Evolutionary conservation across 53 echinoderm and acorn worm genomes (phyloP), one percentile per base, ranked within the genome.

Genomic region (Holothuria scabra): DNA sequence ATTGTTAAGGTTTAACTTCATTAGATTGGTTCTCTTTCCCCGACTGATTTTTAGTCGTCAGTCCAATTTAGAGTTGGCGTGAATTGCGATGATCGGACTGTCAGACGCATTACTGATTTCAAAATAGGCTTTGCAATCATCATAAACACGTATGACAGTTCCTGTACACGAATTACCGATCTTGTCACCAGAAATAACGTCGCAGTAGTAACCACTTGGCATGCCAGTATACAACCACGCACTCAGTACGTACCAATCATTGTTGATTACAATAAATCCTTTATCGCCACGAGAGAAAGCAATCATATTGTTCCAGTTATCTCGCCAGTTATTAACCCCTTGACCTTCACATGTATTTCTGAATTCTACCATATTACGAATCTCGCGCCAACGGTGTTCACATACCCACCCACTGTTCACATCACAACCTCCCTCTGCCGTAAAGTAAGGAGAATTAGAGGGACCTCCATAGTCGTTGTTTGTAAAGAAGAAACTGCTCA

Each of bases 401-500:
- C 94, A 91, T 1, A 93, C 86, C 94, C 94, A 93, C 6, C 90
- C 94, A 60, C 83, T 85, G 7, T 18, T 32, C 55, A 86, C 89
- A 1, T n/a, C 24, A 59, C 93, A 93, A 21, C 87, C 80, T 35
- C 82, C 78, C 32, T 91, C 84, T 0, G 85, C n/a, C 58, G 83
- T 29, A 67, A 93, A 79, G 33, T 30, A 66, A n/a, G 85, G 85
- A 1, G 85, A 83, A 0, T 89, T 67, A n/a, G 29, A 35, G 18
- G 93, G 93, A 3, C 89, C 89, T 44, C 87, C 84, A 16, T 58
- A 19, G n/a, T 88, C 84, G 10, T 67, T 82, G 34, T 86, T 59
- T 11, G 34, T 9, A 49, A 92, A 94, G 71, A 32, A 37, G 84
- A 84, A 99, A 55, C 99, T 99, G 67, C 94, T 99, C 99, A 99